phyloP scores from a whole-genome alignment of 2,888 invertebrate species.

The Apodemia mormo region DNA sequence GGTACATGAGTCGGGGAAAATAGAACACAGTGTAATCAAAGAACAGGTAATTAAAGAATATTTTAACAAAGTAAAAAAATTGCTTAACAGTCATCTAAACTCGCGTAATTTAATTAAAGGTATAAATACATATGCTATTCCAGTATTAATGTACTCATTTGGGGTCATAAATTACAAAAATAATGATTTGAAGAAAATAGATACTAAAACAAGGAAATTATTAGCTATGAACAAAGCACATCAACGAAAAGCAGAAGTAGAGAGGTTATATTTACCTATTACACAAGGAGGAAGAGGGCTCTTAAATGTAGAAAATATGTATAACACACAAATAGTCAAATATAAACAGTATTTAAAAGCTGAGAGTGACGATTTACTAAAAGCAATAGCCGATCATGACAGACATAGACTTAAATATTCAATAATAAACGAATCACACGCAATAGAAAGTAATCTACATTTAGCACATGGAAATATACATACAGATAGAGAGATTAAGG shows the following conservation, averaged over 20 bases:
- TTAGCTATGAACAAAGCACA: conserved; percentile 20
- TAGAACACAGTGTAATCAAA: conserved; percentile 19
- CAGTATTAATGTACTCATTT: not conserved
- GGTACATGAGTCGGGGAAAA: conserved; percentile 21
- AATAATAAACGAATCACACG: not conserved
- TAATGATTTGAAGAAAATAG: not conserved
- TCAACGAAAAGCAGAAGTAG: conserved; percentile 34
- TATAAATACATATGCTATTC: not conserved
- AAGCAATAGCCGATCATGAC: conserved; percentile 26
- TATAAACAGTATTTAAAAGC: conserved; percentile 26
- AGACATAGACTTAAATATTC: conserved; percentile 29
- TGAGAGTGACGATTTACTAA: conserved; percentile 25
- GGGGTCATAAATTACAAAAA: not conserved
- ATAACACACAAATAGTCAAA: conserved; percentile 31
- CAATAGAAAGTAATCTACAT: not conserved
- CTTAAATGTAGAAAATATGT: conserved; percentile 24
- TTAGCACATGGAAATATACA: not conserved
- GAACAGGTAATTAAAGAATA: conserved; percentile 28
- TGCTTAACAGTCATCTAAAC: conserved; percentile 3
- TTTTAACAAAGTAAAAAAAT: conserved; percentile 23
- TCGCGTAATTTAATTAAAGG: not conserved
- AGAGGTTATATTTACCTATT: conserved; percentile 32
- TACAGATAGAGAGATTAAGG: not conserved
- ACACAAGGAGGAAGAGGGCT: conserved; percentile 29
- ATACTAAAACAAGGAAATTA: not conserved